phyloP scores from a whole-genome alignment of 2,113 vertebrate species.

The Clupea harengus region DNA sequence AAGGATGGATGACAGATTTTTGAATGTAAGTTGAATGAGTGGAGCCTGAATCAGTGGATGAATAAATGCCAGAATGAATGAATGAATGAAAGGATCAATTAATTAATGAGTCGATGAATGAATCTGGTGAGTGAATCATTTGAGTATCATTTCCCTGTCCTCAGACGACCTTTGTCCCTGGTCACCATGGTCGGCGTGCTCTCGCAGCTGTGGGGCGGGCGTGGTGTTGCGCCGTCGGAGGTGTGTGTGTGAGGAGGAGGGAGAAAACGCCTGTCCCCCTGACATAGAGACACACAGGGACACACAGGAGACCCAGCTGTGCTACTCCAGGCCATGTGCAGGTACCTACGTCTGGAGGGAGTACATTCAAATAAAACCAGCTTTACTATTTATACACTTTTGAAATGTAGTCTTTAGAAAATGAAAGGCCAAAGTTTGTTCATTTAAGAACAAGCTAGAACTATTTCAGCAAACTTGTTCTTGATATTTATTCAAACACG shows the following conservation, averaged over 20 bases:
- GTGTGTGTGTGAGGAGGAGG: slow-evolving; percentile 70
- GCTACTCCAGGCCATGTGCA: slow-evolving; percentile 77
- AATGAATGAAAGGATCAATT: not conserved
- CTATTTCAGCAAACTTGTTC: too few relatives aligned
- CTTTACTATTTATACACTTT: too few relatives aligned
- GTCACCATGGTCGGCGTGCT: slow-evolving; percentile 79
- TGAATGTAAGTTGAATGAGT: too few relatives aligned
- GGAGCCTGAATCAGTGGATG: not conserved
- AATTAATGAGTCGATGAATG: not conserved
- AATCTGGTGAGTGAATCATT: not conserved
- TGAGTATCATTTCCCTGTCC: not conserved
- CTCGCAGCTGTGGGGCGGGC: slow-evolving; percentile 78
- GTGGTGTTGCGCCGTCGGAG: slow-evolving; percentile 63
- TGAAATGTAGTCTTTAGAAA: too few relatives aligned
- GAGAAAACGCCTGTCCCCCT: slow-evolving; percentile 60
- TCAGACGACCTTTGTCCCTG: slow-evolving; percentile 79
- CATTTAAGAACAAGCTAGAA: too few relatives aligned
- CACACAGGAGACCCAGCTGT: slow-evolving; percentile 72
- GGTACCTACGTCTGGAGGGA: slow-evolving; percentile 51
- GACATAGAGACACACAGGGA: slow-evolving; percentile 50
- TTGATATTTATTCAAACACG: too few relatives aligned
- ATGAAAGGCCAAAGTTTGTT: too few relatives aligned
- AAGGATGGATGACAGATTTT: too few relatives aligned
- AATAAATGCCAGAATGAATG: not conserved
- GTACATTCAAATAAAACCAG: too few relatives aligned